These are phyloP conservation scores for Nanger granti DNA, from an alignment of 2,113 vertebrate species.

Conservation along the genomic window DNA sequence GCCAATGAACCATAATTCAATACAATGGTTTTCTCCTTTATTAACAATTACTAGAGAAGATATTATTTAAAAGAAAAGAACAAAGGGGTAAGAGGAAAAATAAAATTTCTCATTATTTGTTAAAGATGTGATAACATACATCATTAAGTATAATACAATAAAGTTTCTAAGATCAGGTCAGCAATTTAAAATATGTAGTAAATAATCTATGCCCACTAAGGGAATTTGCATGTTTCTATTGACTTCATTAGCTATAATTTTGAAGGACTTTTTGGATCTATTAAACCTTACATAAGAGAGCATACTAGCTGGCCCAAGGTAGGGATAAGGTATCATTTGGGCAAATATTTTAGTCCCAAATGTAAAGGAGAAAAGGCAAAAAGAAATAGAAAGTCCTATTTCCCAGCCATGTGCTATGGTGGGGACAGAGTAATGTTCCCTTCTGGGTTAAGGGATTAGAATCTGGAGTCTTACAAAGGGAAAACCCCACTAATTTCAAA, in stretches of 20 bases:
- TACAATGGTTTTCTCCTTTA: background rate
- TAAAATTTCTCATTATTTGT: conserved; percentile 42
- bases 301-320: background rate
- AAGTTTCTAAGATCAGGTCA: conserved; percentile 23
- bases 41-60: conserved; percentile 23
- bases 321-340: background rate
- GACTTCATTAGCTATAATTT: conserved; percentile 11
- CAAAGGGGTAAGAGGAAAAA: conserved; percentile 27
- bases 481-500: background rate
- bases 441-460: background rate
- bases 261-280: conserved; percentile 5
- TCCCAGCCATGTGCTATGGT: background rate
- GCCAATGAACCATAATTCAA: conserved; percentile 17
- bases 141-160: conserved; percentile 2
- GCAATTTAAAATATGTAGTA: conserved; percentile 22
- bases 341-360: background rate
- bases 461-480: background rate
- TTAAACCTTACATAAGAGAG: background rate
- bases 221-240: conserved; percentile 35
- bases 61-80: conserved; percentile 43
- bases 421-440: background rate
- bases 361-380: background rate
- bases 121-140: conserved; percentile 33
- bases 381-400: background rate
- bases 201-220: background rate